Conservation (phyloP, 2,888 invertebrate genomes). For the Branchipolynoe longqiensis region DNA sequence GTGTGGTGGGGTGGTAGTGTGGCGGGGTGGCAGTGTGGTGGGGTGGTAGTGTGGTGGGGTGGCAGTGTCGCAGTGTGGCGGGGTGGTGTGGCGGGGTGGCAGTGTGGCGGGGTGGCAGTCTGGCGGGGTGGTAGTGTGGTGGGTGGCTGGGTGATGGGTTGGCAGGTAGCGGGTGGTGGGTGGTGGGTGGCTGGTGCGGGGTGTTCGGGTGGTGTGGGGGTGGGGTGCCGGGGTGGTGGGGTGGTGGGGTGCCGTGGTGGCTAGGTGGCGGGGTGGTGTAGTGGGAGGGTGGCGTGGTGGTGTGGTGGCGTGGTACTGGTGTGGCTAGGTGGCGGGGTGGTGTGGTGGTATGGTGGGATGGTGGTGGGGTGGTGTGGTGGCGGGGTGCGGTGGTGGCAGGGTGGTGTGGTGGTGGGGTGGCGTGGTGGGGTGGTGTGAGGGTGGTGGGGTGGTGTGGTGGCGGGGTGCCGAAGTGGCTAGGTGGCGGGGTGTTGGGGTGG, state of each 20-base stretch:
- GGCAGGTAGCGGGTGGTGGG: neutral
- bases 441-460: neutral
- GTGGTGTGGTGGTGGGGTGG: neutral
- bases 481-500: neutral
- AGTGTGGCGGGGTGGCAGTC: neutral
- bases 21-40: neutral
- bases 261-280: neutral
- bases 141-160: neutral
- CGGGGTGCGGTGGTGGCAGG: neutral
- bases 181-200: neutral
- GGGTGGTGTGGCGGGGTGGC: neutral
- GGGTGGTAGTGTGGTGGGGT: neutral
- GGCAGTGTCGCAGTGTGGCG: neutral
- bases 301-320: neutral
- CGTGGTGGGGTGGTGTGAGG: neutral
- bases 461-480: neutral
- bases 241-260: neutral
- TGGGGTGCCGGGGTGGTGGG: neutral
- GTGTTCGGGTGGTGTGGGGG: neutral
- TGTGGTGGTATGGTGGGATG: neutral
- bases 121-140: neutral
- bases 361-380: neutral
- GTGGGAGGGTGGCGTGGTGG: neutral
- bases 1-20: neutral
- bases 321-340: neutral